These are phyloP conservation scores for Petroica traversi DNA, from an alignment of 2,113 vertebrate species.

Conservation along the genomic window DNA sequence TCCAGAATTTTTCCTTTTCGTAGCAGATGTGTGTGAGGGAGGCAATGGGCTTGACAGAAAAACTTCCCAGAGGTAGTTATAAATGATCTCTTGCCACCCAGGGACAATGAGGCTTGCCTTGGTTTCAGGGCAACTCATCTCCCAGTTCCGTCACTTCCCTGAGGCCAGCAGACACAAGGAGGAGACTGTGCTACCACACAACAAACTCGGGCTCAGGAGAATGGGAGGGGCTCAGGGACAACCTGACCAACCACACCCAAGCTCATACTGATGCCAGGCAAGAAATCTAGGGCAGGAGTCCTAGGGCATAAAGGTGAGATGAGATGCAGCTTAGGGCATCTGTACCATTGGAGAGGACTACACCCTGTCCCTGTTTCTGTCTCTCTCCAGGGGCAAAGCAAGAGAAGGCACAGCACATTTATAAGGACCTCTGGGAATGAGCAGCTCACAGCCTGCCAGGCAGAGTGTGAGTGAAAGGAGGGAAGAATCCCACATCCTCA, in stretches of 20 bases:
- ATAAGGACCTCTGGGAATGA: constrained; percentile 45
- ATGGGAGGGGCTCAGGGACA: not conserved
- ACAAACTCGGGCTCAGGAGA: not conserved
- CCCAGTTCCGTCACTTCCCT: not conserved
- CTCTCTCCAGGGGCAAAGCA: not conserved
- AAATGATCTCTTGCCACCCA: constrained; percentile 6
- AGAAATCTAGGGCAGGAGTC: not conserved
- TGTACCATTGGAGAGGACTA: not conserved
- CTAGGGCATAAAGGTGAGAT: not conserved
- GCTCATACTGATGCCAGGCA: not conserved
- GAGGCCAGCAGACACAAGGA: not conserved
- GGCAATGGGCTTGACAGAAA: not conserved
- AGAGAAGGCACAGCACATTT: not conserved
- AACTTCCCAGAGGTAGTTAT: constrained; percentile 45
- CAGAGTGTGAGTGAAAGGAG: not conserved
- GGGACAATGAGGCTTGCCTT: not conserved
- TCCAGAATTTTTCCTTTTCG: not conserved
- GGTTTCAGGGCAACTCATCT: not conserved
- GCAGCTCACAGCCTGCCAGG: not conserved
- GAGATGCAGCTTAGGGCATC: not conserved
- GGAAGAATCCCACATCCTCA: not conserved
- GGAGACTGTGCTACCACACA: not conserved
- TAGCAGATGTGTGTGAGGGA: not conserved
- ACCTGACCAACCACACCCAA: not conserved
- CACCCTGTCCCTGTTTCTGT: not conserved